Percentiles rank a stretch among this genome's conserved stretches.
phyloP scores from a whole-genome alignment of 2,888 invertebrate species.

The Campoletis raptor region DNA sequence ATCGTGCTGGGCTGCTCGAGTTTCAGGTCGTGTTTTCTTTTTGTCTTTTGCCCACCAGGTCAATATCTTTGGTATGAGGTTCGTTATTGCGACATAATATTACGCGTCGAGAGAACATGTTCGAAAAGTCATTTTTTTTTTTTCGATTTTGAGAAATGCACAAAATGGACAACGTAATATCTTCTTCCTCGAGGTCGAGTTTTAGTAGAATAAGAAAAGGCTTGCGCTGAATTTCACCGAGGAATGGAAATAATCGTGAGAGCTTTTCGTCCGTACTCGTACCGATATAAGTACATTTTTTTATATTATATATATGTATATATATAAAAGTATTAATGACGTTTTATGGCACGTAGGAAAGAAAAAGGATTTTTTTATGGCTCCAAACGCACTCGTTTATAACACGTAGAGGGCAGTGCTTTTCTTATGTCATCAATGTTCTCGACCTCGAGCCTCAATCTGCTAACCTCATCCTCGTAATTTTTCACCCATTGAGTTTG shows the following conservation, averaged over 20 bases:
- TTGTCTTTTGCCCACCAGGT: constrained; percentile 62
- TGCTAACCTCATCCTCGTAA: constrained; percentile 91
- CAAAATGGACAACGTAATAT: not conserved
- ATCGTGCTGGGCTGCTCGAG: constrained; percentile 22
- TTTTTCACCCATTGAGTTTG: constrained; percentile 90
- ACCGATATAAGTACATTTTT: constrained; percentile 53
- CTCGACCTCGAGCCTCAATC: constrained; percentile 91
- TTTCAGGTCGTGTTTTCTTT: constrained; percentile 10
- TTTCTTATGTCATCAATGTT: constrained; percentile 93
- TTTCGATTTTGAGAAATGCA: constrained; percentile 17
- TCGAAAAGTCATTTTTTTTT: constrained; percentile 38
- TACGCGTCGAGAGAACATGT: constrained; percentile 46
- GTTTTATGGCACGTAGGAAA: constrained; percentile 66
- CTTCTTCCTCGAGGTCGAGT: constrained; percentile 8
- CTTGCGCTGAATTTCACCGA: constrained; percentile 51
- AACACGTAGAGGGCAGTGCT: constrained; percentile 93
- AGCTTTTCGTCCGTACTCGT: constrained; percentile 31
- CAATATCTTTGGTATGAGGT: constrained; percentile 83
- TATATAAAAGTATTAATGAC: constrained; percentile 17
- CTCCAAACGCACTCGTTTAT: constrained; percentile 91
- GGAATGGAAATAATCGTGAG: constrained; percentile 46
- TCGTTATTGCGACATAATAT: constrained; percentile 78
- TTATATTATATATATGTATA: not conserved
- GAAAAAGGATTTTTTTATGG: constrained; percentile 84
- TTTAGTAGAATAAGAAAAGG: not conserved